Evolutionary conservation across 2,113 vertebrate species (phyloP).

Genomic region (Perognathus longimembris): DNA sequence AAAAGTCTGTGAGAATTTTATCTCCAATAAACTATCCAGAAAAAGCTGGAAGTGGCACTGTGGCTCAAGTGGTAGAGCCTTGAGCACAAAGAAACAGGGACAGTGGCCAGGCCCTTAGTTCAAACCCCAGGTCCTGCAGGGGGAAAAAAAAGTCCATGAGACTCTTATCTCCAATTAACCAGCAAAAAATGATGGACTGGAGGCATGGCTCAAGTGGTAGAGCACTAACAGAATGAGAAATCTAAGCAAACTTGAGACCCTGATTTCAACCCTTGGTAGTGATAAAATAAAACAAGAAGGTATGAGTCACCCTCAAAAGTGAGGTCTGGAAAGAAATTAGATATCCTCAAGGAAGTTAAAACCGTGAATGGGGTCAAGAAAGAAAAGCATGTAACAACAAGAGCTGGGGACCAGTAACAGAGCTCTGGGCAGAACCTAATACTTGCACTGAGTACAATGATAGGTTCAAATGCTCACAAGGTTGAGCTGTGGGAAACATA

Average conservation of each 20-base stretch:
- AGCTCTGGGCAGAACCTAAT: background rate
- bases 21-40: too few species aligned
- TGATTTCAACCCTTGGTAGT: background rate
- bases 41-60: too few species aligned
- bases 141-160: too few species aligned
- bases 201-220: too few species aligned
- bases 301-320: background rate
- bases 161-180: too few species aligned
- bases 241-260: background rate
- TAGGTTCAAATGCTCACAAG: background rate
- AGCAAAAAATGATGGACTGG: too few species aligned
- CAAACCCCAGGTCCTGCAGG: too few species aligned
- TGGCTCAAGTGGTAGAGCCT: too few species aligned
- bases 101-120: too few species aligned
- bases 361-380: background rate
- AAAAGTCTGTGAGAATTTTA: too few species aligned
- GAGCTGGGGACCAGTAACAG: background rate
- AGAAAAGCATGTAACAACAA: background rate
- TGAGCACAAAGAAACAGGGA: too few species aligned
- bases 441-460: background rate
- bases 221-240: background rate
- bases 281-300: too few species aligned
- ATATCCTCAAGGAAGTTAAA: background rate
- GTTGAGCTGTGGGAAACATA: background rate
- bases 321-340: background rate